Evolutionary conservation across 2,113 vertebrate genomes (phyloP).

Genomic region (Clarias batrachus): DNA sequence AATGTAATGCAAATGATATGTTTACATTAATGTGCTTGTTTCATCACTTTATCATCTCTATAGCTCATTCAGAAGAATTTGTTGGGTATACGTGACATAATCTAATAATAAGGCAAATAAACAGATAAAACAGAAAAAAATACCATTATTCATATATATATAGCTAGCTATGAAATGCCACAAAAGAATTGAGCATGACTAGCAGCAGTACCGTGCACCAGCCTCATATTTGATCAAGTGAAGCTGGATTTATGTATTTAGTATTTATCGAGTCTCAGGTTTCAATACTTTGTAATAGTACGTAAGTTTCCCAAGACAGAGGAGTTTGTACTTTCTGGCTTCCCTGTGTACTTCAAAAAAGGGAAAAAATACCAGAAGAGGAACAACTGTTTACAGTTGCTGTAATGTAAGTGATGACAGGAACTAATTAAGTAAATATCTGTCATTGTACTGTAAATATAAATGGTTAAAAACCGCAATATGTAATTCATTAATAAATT

Average conservation of each 20-base stretch:
- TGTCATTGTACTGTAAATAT: not conserved
- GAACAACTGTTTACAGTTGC: not conserved
- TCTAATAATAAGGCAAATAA: not conserved
- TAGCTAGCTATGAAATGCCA: not conserved
- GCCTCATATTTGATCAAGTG: not conserved
- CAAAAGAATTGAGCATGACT: not conserved
- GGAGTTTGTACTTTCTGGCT: not conserved
- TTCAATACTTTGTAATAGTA: not conserved
- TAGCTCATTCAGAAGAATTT: not conserved
- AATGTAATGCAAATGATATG: not conserved
- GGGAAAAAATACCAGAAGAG: not conserved
- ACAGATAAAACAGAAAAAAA: not conserved
- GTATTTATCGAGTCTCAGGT: not conserved
- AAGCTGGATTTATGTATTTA: not conserved
- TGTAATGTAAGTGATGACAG: not conserved
- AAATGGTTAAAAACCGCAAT: not conserved
- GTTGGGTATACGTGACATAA: not conserved
- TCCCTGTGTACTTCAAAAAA: not conserved
- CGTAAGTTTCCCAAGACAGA: not conserved
- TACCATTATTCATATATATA: not conserved
- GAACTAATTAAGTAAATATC: not conserved
- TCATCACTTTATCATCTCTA: not conserved
- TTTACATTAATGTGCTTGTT: not conserved
- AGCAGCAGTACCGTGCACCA: not conserved
- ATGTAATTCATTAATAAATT: not conserved